Conservation (phyloP, 2,113 vertebrate genomes). For the Perca fluviatilis region DNA sequence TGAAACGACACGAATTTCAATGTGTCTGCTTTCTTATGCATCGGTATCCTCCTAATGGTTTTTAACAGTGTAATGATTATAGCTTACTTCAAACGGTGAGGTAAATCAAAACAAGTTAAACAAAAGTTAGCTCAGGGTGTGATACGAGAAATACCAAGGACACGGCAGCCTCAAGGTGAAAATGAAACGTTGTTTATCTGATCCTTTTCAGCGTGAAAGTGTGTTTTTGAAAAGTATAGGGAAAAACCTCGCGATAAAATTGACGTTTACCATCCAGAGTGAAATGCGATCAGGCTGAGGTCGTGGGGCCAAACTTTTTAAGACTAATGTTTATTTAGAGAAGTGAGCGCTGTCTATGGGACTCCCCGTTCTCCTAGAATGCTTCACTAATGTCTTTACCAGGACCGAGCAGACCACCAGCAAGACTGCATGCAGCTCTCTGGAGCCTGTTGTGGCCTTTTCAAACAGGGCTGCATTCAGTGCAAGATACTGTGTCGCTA, state of each 20-base stretch:
- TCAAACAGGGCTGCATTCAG: constrained; percentile 23
- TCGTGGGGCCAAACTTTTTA: constrained; percentile 98
- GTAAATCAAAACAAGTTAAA: constrained; percentile 44
- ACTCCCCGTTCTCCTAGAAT: constrained; percentile 89
- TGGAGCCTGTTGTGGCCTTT: constrained; percentile 45
- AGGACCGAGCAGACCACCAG: constrained; percentile 82
- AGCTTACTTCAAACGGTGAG: constrained; percentile 33
- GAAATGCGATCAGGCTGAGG: constrained; percentile 92
- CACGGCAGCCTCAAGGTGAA: constrained; percentile 61
- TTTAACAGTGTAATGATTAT: constrained; percentile 36
- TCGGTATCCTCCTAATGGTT: constrained; percentile 8
- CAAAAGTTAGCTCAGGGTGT: constrained; percentile 48
- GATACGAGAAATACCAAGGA: constrained; percentile 50
- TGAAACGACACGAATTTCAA: background rate
- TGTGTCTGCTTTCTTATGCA: background rate
- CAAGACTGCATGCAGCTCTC: constrained; percentile 39
- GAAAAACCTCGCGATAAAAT: constrained; percentile 81
- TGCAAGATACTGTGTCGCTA: background rate
- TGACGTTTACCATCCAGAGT: constrained; percentile 84
- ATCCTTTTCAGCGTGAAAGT: constrained; percentile 74
- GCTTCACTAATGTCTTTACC: constrained; percentile 93
- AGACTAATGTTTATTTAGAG: constrained; percentile 99
- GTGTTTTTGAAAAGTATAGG: constrained; percentile 76
- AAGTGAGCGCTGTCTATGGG: constrained; percentile 94
- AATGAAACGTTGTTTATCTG: constrained; percentile 78